Evolutionary conservation across 2,797 vertebrate species (phyloP), one percentile per base, ranked within the genome.

Genomic region (Rachycentron canadum): DNA sequence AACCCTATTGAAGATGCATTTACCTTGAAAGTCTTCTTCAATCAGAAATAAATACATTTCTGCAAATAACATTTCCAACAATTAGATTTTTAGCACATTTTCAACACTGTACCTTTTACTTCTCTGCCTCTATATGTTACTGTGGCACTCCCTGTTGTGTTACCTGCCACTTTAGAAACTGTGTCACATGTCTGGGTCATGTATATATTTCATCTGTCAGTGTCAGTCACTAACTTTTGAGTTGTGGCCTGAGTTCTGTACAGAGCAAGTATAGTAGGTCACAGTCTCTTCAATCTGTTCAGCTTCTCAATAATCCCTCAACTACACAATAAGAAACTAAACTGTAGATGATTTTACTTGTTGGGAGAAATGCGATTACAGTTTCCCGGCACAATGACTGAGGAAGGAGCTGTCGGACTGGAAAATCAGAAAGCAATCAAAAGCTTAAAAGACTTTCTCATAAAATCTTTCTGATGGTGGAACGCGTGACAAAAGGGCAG

Each of bases 121-220:
- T 19, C 38, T 40, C 9, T 30, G 19, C 6, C 23, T 3, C 19
- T 38, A 13, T 14, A 45, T 1, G 32, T 61, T 36, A 2, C 34
- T 9, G 0, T 60, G 55, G 40, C 14, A 0, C 21, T 45, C n/a
- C 40, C 25, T 0, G 60, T 45, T 45, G 4, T 0, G 7, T 62
- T 64, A 64, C 2, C 43, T 9, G 28, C 28, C 21, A 19, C 52
- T 52, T 34, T 0, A 12, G 52, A 79, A 90, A 85, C 63, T 84
- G 75, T 87, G 84, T 85, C 84, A 81, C 3, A 64, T 41, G 74
- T 85, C 87, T 79, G 83, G 87, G 77, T 87, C 83, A n/a, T 23
- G 21, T 16, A n/a, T 25, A 36, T 0, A 49, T 28, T 60, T 69
- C 43, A 34, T 49, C 0, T 26, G 2, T 67, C 25, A 6, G 25